Conservation (phyloP, 2,888 invertebrate genomes). For the Phrixothrix hirtus region DNA sequence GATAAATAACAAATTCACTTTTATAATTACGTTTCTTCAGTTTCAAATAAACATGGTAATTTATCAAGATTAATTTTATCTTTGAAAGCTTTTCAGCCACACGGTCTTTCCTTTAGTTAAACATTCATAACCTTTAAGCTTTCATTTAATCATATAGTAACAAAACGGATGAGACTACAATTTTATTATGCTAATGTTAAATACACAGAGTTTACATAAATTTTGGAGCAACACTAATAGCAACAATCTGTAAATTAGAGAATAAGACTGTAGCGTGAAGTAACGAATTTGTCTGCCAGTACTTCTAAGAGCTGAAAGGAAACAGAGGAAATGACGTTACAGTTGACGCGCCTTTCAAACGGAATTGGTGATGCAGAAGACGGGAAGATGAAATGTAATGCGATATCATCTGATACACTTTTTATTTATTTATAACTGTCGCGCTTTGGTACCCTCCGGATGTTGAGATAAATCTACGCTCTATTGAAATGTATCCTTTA, state of each 20-base stretch:
- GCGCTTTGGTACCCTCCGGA: conserved; percentile 27
- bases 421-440: conserved; percentile 36
- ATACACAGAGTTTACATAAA: not conserved
- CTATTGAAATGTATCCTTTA: conserved; percentile 2
- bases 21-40: too few species aligned
- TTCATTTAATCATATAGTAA: not conserved
- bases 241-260: not conserved
- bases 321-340: conserved; percentile 24
- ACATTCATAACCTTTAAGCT: too few species aligned
- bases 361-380: conserved; percentile 32
- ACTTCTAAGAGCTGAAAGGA: conserved; percentile 1
- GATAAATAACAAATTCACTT: too few species aligned
- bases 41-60: too few species aligned
- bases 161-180: not conserved
- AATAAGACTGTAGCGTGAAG: conserved; percentile 10
- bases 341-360: conserved; percentile 30
- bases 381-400: conserved; percentile 35
- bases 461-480: not conserved
- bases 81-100: too few species aligned
- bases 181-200: not conserved
- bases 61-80: too few species aligned
- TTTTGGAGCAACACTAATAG: too few species aligned
- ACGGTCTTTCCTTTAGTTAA: too few species aligned
- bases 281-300: conserved; percentile 6
- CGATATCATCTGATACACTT: conserved; percentile 35